Base-by-base conservation (phyloP, 2,888 invertebrate species). In the Xylocampa areola region DNA sequence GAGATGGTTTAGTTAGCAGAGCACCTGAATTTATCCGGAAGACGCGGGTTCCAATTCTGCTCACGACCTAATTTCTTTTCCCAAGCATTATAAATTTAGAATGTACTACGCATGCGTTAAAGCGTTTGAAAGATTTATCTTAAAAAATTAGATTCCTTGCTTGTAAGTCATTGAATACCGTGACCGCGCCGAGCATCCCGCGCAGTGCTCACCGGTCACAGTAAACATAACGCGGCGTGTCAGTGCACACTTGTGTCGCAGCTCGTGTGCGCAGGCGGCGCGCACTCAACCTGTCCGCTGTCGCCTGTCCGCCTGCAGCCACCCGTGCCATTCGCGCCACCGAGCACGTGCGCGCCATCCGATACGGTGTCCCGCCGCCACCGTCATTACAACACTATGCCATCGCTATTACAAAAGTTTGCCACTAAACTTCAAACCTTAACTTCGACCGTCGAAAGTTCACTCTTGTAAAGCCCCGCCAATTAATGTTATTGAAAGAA, bases 351-450 rank as follows among this genome's bases (percentile, higher is more conserved):
- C 76, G 40, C 66, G 41, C 60, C 72, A 68, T 68, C 49, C 53
- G 66, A 30, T 54, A 54, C 73, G 73, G 58, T 52, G 55, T 78
- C 81, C 79, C 78, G 70, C 77, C 17, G 23, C 37, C 49, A 69
- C 77, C 66, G 74, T 84, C 85, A 84, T 87, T 85, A 86, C 73
- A 70, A 41, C 71, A 68, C 81, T 43, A 85, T 84, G 75, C 80
- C 61, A 80, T 73, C 77, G 80, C 68, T 67, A 86, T 86, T 86
- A 83, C 64, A 41, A n/a, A 16, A 16, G 43, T 16, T 44, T 47
- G 52, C 43, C 43, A 37, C n/a, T 37, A 40, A 6, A 32, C 25
- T 27, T 53, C 23, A 47, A 48, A 61, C 60, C 66, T 36, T 58
- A 33, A 16, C 10, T 23, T n/a, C 35, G 21, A 25, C 25, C 32